phyloP scores from a whole-genome alignment of 1,140 invertebrate species.

The Stenopsyche tienmushanensis region DNA sequence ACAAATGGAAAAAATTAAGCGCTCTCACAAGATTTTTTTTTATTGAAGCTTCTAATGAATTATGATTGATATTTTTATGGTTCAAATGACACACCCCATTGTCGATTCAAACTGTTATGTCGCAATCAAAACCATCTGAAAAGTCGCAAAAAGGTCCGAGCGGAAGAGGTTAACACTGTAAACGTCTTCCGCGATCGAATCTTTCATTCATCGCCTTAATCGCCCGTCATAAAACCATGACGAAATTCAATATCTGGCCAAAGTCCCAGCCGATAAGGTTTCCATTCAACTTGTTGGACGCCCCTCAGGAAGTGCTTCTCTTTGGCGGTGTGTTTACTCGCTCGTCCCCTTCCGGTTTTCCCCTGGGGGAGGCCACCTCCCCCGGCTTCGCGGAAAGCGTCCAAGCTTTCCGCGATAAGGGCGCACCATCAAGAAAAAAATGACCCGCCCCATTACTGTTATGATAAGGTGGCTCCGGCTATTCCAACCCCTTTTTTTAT shows the following conservation, averaged over 20 bases:
- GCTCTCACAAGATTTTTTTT: no score
- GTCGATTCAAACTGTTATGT: no score
- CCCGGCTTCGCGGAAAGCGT: background rate
- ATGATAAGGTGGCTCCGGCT: conserved; percentile 7
- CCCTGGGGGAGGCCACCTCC: background rate
- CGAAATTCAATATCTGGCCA: conserved; percentile 17
- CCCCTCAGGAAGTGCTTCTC: background rate
- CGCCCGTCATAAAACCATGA: conserved; percentile 9
- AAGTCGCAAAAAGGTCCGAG: no score
- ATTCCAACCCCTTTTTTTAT: conserved; percentile 15
- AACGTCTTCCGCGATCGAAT: background rate
- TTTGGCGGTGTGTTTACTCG: conserved; percentile 1
- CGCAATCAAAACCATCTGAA: no score
- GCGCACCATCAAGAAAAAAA: conserved; percentile 15
- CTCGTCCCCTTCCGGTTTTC: background rate
- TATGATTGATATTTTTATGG: no score
- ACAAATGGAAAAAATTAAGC: no score
- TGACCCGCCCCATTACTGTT: conserved; percentile 17
- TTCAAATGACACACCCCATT: no score
- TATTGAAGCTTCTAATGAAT: no score
- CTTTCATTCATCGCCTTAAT: conserved; percentile 7
- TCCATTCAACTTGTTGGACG: conserved; percentile 22
- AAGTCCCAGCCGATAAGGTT: background rate
- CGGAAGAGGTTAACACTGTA: no score
- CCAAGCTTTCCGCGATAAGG: conserved; percentile 10